These are phyloP conservation scores for Thera britannica DNA, from an alignment of 2,888 invertebrate genomes.

Conservation along the genomic window DNA sequence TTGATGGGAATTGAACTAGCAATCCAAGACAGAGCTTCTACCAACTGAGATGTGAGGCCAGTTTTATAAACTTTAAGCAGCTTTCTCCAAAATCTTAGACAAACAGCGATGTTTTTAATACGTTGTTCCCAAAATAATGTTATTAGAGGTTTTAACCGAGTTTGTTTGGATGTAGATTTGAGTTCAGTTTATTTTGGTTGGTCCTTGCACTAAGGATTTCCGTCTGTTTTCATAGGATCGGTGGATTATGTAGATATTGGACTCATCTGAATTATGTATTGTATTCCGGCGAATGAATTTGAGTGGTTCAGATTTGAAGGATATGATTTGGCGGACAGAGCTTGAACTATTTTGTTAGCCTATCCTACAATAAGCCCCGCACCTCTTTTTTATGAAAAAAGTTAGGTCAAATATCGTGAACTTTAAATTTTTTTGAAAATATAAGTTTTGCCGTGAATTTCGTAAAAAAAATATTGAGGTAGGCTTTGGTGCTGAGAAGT, in stretches of 20 bases:
- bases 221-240: slow-evolving; percentile 51
- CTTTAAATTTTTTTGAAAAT: too few species aligned
- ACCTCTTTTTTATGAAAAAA: too few species aligned
- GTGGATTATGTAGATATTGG: slow-evolving; percentile 43
- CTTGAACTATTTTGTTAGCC: too few species aligned
- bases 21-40: too few species aligned
- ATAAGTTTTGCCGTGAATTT: too few species aligned
- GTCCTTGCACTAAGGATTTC: slow-evolving; percentile 36
- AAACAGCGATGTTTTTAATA: slow-evolving; percentile 1
- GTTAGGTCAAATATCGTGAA: too few species aligned
- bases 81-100: background rate
- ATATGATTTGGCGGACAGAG: too few species aligned
- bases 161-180: slow-evolving; percentile 35
- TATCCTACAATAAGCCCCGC: too few species aligned
- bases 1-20: too few species aligned
- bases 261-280: slow-evolving; percentile 33
- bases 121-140: slow-evolving; percentile 26
- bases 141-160: slow-evolving; percentile 21
- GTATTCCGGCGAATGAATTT: slow-evolving; percentile 35
- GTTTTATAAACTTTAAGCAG: background rate
- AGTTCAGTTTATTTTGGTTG: slow-evolving; percentile 47
- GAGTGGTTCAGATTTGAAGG: background rate
- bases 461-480: too few species aligned
- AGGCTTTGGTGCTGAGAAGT: too few species aligned
- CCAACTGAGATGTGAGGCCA: too few species aligned